Evolutionary conservation across 2,797 vertebrate species (phyloP), one percentile per base, ranked within the genome.

Genomic region (Platyrinchus mystaceus): DNA sequence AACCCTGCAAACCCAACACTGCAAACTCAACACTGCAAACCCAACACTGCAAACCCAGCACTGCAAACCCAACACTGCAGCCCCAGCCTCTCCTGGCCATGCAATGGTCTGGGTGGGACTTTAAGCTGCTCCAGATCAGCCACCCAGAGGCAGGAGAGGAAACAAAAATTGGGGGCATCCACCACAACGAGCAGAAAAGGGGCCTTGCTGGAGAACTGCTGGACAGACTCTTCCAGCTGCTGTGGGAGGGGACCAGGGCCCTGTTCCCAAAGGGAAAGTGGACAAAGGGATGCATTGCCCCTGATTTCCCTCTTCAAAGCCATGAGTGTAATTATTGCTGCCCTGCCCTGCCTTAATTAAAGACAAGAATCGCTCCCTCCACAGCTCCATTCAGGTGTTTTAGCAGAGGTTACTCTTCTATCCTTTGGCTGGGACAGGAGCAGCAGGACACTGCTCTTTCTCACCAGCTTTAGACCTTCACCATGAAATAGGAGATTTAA

Each of bases 221-320:
- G 55, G 71, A 2, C 68, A 17, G 39, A 77, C 63, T 46, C 26
- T 9, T 18, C 62, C 82, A 39, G 74, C 53, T 30, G 5, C 56
- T 8, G 18, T 6, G 58, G 27, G 78, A 18, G 14, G 56, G 43
- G 30, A 84, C 52, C 60, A 3, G 15, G 41, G 63, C 56, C 37
- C 0, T 1, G 6, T 66, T 19, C 47, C 30, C 30, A 7, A 5
- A 10, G 43, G 46, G 19, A 47, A 20, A 6, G 53, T 2, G 44
- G 63, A 6, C 63, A 44, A 50, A 46, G 62, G 59, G 47, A 43
- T 49, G 26, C 18, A 34, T 22, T 2, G 75, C 34, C 27, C 56
- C 18, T 5, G 7, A 23, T 24, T 47, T 30, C 71, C 71, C 63
- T 39, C 59, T 4, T 26, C 5, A 16, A 56, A 47, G 43, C 32